Conservation (phyloP, 2,888 invertebrate species). For the Pachydiplax longipennis region DNA sequence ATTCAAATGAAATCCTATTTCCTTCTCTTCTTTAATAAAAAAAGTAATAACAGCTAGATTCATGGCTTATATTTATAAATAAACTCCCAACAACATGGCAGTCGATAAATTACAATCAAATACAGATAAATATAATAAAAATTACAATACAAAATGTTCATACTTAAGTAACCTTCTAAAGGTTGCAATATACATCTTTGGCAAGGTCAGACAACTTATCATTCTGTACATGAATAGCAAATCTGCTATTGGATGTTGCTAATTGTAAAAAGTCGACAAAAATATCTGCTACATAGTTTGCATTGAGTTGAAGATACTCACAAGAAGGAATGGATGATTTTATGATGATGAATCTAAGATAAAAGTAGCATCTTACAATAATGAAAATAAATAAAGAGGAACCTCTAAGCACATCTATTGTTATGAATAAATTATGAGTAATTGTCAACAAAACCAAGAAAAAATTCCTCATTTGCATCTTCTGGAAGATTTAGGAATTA, state of each 20-base stretch:
- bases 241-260: background rate
- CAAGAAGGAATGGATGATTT: background rate
- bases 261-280: background rate
- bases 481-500: background rate
- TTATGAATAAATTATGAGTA: no score
- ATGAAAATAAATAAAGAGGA: background rate
- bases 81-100: background rate
- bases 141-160: background rate
- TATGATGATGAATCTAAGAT: background rate
- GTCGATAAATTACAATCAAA: conserved; percentile 2
- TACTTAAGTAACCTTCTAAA: background rate
- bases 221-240: background rate
- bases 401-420: no score
- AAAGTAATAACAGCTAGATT: no score
- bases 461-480: background rate
- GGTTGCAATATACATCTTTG: background rate
- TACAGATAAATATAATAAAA: background rate
- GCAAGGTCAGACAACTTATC: conserved; percentile 3
- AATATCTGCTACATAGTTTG: background rate
- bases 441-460: background rate
- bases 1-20: no score
- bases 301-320: background rate
- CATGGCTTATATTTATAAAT: background rate
- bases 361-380: background rate
- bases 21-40: no score